Evolutionary conservation across 1,140 invertebrate genomes (phyloP), one percentile per base, ranked within the genome.

Genomic region (Proctacanthus coquilletti): DNA sequence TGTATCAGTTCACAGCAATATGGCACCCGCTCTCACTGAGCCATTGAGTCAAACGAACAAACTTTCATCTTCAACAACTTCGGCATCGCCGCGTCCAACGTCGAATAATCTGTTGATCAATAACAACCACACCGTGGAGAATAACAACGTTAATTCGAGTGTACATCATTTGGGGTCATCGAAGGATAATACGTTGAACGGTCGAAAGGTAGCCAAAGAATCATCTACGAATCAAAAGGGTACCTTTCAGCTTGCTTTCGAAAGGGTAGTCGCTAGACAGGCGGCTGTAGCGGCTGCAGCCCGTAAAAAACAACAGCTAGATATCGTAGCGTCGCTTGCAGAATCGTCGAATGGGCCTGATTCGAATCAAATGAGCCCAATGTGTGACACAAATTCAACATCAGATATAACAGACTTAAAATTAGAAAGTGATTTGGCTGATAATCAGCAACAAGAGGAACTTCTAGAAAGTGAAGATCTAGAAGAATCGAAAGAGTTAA

Each of bases 21-120:
- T 70, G 68, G 69, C 69, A 61, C 69, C 68, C 57, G 68, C 69
- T 57, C 68, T 70, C 42, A 62, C 64, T 23, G 62, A 66, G 53
- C 61, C 64, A 51, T 40, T 58, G 41, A 58, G 52, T 49, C 47
- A 51, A 27, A 58, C 51, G 34, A 55, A 58, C 45, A 58, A 57
- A 41, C 41, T 58, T 34, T 49, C 49, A 5, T 54, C 43, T 40
- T 51, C 43, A 18, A 48, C 52, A 25, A 43, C 51, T 43, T 45
- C 48, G 25, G 48, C 52, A 33, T 51, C 51, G 19, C 43, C 30
- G 37, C 51, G 42, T 35, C 39, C 53, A 44, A 43, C 30, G 30
- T 6, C 30, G 6, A 32, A 32, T 17, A 32, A 13, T 32, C 30
- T 32, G 5, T 13, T 25, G n/a, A 25, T 8, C 6, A 25, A 25